Evolutionary conservation across 2,113 vertebrate species (phyloP).

Genomic region (Terrapene triunguis): DNA sequence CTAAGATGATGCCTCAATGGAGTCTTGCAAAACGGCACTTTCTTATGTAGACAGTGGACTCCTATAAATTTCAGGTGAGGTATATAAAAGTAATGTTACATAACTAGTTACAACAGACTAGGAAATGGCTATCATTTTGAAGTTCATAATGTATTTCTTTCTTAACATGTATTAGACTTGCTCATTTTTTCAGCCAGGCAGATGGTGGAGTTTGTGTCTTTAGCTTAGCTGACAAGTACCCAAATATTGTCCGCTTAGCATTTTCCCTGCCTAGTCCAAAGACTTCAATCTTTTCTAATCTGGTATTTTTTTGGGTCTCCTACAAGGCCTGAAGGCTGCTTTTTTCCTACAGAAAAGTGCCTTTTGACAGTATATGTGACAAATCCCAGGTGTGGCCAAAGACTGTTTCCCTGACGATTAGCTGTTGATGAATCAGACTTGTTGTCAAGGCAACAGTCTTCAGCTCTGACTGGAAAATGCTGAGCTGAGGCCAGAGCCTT

Average conservation of each 20-base stretch:
- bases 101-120: not conserved
- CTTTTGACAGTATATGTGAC: not conserved
- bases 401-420: constrained; percentile 39
- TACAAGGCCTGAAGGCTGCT: not conserved
- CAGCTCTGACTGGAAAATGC: not conserved
- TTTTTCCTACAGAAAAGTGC: not conserved
- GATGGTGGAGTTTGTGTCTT: not conserved
- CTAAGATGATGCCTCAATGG: not conserved
- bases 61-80: not conserved
- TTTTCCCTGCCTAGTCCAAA: not conserved
- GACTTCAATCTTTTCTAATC: not conserved
- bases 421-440: constrained; percentile 35
- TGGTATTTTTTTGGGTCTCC: accelerated
- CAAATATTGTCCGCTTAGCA: not conserved
- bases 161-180: not conserved
- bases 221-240: not conserved
- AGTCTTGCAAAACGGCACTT: not conserved
- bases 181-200: not conserved
- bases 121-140: not conserved
- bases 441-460: constrained; percentile 68
- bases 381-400: constrained; percentile 9
- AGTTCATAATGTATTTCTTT: not conserved
- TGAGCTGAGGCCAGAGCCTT: not conserved
- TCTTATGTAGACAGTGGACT: not conserved
- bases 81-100: not conserved